Evolutionary conservation across 1,140 invertebrate species (phyloP).

Genomic region (Lepidurus apus): DNA sequence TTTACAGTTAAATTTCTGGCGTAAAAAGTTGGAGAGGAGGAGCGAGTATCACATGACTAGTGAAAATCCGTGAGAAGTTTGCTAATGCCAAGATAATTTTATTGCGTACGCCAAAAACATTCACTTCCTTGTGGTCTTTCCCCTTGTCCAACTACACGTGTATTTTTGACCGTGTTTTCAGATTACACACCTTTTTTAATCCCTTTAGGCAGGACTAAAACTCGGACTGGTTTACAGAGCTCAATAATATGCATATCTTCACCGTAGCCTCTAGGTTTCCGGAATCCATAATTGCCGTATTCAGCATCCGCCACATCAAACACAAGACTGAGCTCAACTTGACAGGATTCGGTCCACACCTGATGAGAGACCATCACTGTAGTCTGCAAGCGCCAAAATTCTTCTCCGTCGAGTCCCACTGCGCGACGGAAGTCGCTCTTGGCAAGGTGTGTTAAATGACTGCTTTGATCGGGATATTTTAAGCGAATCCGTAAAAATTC

Average conservation of each 20-base stretch:
- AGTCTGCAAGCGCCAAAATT: conserved; percentile 64
- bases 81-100: too few relatives aligned
- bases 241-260: conserved; percentile 66
- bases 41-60: too few relatives aligned
- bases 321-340: conserved; percentile 78
- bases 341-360: conserved; percentile 79
- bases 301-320: conserved; percentile 66
- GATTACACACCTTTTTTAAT: conserved; percentile 72
- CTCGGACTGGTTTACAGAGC: conserved; percentile 80
- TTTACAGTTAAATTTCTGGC: too few relatives aligned
- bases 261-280: conserved; percentile 45
- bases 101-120: too few relatives aligned
- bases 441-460: conserved; percentile 55
- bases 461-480: conserved; percentile 85
- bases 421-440: background rate
- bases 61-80: too few relatives aligned
- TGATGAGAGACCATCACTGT: conserved; percentile 83
- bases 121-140: too few relatives aligned
- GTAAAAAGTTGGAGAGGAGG: too few relatives aligned
- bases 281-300: conserved; percentile 44
- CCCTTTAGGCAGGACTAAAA: conserved; percentile 81
- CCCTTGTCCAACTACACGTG: too few relatives aligned
- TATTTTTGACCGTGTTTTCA: too few relatives aligned
- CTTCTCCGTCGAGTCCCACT: conserved; percentile 28
- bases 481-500: conserved; percentile 70